Evolutionary conservation across 2,797 vertebrate species (phyloP), one percentile per base, ranked within the genome.

Genomic region (Tragelaphus eurycerus): DNA sequence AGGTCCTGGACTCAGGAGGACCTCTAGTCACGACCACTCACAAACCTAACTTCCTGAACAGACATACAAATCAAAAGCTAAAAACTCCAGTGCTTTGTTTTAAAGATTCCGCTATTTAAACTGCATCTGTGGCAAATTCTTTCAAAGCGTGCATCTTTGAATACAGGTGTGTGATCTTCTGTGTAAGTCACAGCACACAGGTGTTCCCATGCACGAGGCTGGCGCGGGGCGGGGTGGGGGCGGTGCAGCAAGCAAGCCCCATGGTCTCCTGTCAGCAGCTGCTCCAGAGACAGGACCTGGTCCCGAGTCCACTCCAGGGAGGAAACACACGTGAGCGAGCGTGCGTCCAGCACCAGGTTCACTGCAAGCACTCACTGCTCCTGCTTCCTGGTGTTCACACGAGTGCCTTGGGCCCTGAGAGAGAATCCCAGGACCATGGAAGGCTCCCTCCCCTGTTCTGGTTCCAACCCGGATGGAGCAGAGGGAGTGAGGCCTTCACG

Each of bases 191-290:
- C 27, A 31, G 38, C 27, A 43, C n/a, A 16, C 4, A 9, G 59
- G 50, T 43, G 54, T 27, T 86, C 14, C 27, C 87, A 38, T 8
- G 48, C 11, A 15, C 13, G 6, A 7, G 60, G 8, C 19, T 31
- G 16, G 16, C 2, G n/a, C 8, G 15, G 34, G 19, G 1, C 0
- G 9, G 9, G 17, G 21, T 1, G 3, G 81, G 52, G n/a, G 29
- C 12, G 1, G 4, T 16, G 16, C 38, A 74, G 9, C 46, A 50
- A n/a, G 31, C 19, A 23, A 57, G 38, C 38, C 76, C 55, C 43
- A 21, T 3, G 9, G 9, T 55, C 43, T n/a, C 21, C 11, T 17
- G 16, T 10, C 15, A n/a, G 64, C 9, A 14, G 38, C n/a, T 34
- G 31, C 71, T 43, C 1, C 50, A 23, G 31, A 43, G 15, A 60